phyloP scores from a whole-genome alignment of 2,797 vertebrate genomes.

The Carduelis carduelis region DNA sequence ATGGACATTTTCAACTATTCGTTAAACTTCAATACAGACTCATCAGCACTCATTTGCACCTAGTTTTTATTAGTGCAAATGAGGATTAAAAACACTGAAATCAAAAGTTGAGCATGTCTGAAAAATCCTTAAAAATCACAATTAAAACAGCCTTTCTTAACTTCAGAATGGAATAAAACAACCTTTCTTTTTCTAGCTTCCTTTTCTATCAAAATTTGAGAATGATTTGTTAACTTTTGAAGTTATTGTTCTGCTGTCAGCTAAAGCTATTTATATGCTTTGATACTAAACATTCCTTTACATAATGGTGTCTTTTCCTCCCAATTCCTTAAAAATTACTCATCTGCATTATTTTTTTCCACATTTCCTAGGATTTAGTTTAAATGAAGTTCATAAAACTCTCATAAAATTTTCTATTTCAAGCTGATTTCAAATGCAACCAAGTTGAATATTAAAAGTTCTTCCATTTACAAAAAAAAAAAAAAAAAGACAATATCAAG shows the following conservation, averaged over 20 bases:
- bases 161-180: constrained; percentile 31
- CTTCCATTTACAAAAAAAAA: not conserved
- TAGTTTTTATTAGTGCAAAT: constrained; percentile 55
- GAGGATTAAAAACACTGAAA: not conserved
- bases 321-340: constrained; percentile 9
- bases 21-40: constrained; percentile 16
- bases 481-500: not conserved
- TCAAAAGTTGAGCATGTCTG: not conserved
- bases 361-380: not conserved
- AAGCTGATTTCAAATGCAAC: not conserved
- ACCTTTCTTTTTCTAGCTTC: constrained; percentile 13
- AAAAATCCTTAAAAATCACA: not conserved
- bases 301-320: constrained; percentile 13
- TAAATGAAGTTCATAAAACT: not conserved
- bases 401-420: not conserved
- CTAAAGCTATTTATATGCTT: constrained; percentile 51
- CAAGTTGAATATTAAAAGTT: not conserved
- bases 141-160: constrained; percentile 9
- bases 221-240: constrained; percentile 42
- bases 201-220: constrained; percentile 37
- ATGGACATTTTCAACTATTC: constrained; percentile 23
- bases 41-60: constrained; percentile 23
- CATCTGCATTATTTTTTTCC: not conserved
- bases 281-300: constrained; percentile 49
- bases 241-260: constrained; percentile 53